Evolutionary conservation across 37 sponge, comb jelly and placozoan species (phyloP).

Genomic region (Aplysina aerophoba): DNA sequence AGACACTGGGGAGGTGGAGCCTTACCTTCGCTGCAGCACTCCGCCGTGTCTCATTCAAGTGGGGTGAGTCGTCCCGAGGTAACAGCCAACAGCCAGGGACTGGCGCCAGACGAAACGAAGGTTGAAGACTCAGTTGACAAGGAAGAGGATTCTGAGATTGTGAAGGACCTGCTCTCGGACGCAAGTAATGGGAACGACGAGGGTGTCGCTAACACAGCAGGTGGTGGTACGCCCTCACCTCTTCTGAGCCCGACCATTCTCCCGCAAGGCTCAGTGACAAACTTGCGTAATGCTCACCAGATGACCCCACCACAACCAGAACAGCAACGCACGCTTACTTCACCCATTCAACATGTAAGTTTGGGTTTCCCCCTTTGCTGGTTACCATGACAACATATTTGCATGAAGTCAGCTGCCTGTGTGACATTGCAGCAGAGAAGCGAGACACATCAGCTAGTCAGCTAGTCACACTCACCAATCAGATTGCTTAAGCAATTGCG

Average conservation of each 20-base stretch:
- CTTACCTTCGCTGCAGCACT: background rate
- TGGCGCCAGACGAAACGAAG: background rate
- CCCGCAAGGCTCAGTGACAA: background rate
- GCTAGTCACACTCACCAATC: too few relatives aligned
- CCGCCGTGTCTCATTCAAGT: too few relatives aligned
- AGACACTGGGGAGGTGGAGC: background rate
- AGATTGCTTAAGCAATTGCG: too few relatives aligned
- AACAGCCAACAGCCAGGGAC: background rate
- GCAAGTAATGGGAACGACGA: constrained; percentile 9
- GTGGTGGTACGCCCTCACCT: background rate
- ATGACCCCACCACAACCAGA: constrained; percentile 20
- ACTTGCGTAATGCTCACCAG: background rate
- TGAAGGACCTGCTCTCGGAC: constrained; percentile 8
- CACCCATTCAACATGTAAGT: constrained; percentile 12
- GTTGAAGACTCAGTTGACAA: background rate
- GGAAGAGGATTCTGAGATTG: constrained; percentile 20
- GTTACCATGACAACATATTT: too few relatives aligned
- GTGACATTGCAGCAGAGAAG: too few relatives aligned
- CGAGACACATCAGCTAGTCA: too few relatives aligned
- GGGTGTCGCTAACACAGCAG: background rate
- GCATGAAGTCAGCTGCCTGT: too few relatives aligned
- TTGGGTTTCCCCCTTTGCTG: background rate
- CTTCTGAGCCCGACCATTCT: constrained; percentile 12
- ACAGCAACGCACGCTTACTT: background rate
- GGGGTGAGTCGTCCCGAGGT: too few relatives aligned